phyloP scores from a whole-genome alignment of 2,113 vertebrate species.

The Acinonyx jubatus region DNA sequence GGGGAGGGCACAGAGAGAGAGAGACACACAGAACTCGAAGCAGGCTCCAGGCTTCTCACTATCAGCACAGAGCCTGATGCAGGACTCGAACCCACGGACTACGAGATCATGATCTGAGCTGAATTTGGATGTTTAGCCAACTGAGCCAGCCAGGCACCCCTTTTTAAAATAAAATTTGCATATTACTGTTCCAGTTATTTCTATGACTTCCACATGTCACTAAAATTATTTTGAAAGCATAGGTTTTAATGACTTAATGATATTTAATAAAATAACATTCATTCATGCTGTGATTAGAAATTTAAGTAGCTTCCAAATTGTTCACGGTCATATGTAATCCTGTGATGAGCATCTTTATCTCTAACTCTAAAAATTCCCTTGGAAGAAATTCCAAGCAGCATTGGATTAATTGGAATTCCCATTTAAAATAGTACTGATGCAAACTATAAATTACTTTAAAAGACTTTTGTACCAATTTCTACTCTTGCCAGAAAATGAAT shows the following conservation, averaged over 20 bases:
- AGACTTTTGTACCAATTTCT: not conserved
- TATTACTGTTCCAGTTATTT: not conserved
- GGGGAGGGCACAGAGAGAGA: too few relatives aligned
- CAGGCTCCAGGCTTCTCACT: too few relatives aligned
- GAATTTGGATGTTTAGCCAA: too few relatives aligned
- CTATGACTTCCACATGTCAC: not conserved
- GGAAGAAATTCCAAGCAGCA: not conserved
- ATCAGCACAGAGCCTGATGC: too few relatives aligned
- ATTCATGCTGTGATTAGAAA: not conserved
- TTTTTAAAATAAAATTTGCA: not conserved
- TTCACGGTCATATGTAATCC: not conserved
- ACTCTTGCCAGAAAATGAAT: not conserved
- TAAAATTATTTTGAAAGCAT: conserved; percentile 1
- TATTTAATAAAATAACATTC: conserved; percentile 43
- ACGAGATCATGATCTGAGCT: too few relatives aligned
- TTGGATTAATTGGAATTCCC: not conserved
- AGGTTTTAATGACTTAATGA: not conserved
- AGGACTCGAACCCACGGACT: too few relatives aligned
- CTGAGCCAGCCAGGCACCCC: too few relatives aligned
- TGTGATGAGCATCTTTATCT: not conserved
- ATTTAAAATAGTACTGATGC: not conserved
- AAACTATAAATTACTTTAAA: not conserved
- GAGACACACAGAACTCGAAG: too few relatives aligned
- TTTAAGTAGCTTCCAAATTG: not conserved
- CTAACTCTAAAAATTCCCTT: conserved; percentile 1